phyloP scores from a whole-genome alignment of 2,797 vertebrate species.

The Sebastolobus alascanus region DNA sequence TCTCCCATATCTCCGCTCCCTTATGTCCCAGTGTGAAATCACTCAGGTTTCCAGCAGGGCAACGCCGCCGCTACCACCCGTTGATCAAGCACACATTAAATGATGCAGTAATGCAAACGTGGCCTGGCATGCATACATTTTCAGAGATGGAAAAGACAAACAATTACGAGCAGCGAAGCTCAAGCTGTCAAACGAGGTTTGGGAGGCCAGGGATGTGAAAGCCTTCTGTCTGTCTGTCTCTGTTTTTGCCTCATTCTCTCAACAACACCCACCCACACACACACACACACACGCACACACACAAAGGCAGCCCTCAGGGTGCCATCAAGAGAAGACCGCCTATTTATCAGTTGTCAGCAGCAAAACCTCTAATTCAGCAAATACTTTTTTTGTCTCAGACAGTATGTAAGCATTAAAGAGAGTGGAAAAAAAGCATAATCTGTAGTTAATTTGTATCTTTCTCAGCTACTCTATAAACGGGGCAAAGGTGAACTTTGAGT shows the following conservation, averaged over 20 bases:
- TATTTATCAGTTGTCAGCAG: conserved; percentile 87
- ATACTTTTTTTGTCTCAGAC: conserved; percentile 69
- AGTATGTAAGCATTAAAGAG: conserved; percentile 61
- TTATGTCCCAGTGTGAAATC: conserved; percentile 69
- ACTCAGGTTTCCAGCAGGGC: conserved; percentile 70
- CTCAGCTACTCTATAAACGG: conserved; percentile 26
- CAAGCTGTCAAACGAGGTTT: conserved; percentile 80
- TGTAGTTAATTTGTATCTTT: conserved; percentile 74
- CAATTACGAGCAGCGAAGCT: conserved; percentile 75
- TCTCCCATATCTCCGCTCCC: conserved; percentile 57
- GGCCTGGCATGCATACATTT: conserved; percentile 63
- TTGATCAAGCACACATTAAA: conserved; percentile 81
- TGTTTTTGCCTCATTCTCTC: conserved; percentile 43
- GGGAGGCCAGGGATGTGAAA: conserved; percentile 64
- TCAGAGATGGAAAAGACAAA: conserved; percentile 61
- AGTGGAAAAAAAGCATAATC: conserved; percentile 44
- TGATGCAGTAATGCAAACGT: conserved; percentile 73
- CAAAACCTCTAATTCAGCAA: conserved; percentile 84
- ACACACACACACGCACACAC: conserved; percentile 14
- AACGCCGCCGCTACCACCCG: conserved; percentile 61
- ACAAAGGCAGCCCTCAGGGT: conserved; percentile 75
- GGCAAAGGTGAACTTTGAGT: conserved; percentile 73
- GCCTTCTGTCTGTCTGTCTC: conserved; percentile 37
- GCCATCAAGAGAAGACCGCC: conserved; percentile 80
- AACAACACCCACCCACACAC: neutral